Base-by-base conservation (phyloP, 92 coral and sea anemone species). In the Hydrozoanthus gracilis region DNA sequence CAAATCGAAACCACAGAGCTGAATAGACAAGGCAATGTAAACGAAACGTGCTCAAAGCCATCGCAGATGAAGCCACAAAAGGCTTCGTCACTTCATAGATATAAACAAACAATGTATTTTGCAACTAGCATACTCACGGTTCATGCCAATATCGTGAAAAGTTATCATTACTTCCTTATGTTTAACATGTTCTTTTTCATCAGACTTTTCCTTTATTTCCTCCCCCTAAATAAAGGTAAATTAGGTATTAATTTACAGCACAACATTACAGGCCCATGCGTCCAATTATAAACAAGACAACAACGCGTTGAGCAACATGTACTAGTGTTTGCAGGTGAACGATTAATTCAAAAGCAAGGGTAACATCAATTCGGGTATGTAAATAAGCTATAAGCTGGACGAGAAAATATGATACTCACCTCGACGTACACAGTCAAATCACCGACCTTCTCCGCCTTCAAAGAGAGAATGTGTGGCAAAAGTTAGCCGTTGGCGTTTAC, bases 81-180 rank as follows among this genome's bases (percentile, higher is more conserved):
- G 16, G 54, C 56, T n/a, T 18, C n/a, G 55, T 47, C 6, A 58
- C 4, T 39, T 44, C 6, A 60, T 16, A 14, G 50, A 44, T 39
- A 47, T 10, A 44, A 78, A 82, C 54, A 69, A 88, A 88, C 69
- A 82, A 16, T 71, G 35, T 54, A 82, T 75, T 67, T 72, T 52
- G 48, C 18, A 70, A 27, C 62, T 18, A 27, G 35, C 51, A 44
- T 16, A 84, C 96, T 91, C 86, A 97, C 99, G 98, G 86, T 97
- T 97, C 93, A 95, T 93, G 48, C 99, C 99, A 17, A 97, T 88
- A 91, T 97, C 99, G 70, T 97, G 99, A 88, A 97, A 97, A 61
- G 99, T 97, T 65, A 97, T 84, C 93, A 97, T 82, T 35, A 95
- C 96, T 61, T 97, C 98, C 88, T 93, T 97, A 20, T 89, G 95